Conservation (phyloP, 1,140 invertebrate genomes). For the Centruroides vittatus region DNA sequence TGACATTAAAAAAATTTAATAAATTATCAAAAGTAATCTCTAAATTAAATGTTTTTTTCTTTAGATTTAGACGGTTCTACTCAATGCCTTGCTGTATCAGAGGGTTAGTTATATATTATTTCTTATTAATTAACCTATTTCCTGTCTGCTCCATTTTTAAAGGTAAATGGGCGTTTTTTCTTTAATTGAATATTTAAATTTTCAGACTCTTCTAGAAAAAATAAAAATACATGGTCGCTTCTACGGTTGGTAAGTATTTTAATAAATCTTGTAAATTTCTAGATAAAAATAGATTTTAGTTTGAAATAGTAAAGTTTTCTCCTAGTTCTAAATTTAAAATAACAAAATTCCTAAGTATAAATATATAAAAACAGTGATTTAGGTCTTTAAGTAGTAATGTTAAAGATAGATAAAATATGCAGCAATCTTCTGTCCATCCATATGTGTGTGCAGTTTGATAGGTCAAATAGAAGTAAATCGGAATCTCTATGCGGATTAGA, state of each 20-base stretch:
- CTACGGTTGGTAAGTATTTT: conserved; percentile 29
- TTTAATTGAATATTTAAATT: conserved; percentile 1
- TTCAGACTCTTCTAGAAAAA: conserved; percentile 29
- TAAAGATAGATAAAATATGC: too few species aligned
- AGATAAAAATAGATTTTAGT: too few species aligned
- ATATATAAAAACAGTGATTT: too few species aligned
- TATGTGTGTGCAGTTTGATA: conserved; percentile 37
- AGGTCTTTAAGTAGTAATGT: too few species aligned
- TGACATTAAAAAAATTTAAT: too few species aligned
- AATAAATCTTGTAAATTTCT: neutral
- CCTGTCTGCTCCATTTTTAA: neutral
- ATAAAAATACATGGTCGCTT: conserved; percentile 39
- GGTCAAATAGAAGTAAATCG: conserved; percentile 35
- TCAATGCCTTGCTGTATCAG: conserved; percentile 26
- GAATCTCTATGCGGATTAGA: conserved; percentile 37
- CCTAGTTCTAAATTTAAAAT: too few species aligned
- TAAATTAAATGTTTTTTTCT: neutral
- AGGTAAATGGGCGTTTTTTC: neutral
- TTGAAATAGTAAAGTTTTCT: too few species aligned
- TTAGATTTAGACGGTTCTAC: conserved; percentile 26
- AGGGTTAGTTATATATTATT: conserved; percentile 23
- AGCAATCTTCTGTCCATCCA: conserved; percentile 16
- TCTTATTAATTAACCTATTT: neutral
- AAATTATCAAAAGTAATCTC: too few species aligned
- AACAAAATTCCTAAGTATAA: too few species aligned